Conservation (phyloP, 1,140 invertebrate genomes). For the Lepidotrigona ventralis region DNA sequence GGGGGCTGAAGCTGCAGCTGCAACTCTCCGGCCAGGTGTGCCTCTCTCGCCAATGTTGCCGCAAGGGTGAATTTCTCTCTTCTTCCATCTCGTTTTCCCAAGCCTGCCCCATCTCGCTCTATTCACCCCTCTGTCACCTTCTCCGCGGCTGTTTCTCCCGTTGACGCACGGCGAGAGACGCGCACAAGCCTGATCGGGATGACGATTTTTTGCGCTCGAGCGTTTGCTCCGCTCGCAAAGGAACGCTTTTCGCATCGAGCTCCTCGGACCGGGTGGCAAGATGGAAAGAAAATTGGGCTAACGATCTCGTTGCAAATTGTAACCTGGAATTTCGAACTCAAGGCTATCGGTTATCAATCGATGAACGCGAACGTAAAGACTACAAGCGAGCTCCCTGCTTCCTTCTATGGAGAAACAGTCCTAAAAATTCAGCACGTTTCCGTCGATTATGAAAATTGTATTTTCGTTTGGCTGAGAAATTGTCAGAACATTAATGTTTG, state of each 20-base stretch:
- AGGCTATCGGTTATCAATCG: too few species aligned
- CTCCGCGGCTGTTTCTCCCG: constrained; percentile 19
- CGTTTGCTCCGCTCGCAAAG: constrained; percentile 1
- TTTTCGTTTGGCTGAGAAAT: too few species aligned
- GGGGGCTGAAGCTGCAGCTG: constrained; percentile 76
- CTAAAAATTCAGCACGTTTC: too few species aligned
- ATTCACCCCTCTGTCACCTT: neutral
- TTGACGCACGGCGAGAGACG: constrained; percentile 17
- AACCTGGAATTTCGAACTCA: too few species aligned
- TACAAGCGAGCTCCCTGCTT: too few species aligned
- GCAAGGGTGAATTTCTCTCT: constrained; percentile 63
- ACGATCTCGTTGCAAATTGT: too few species aligned
- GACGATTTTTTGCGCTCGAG: constrained; percentile 40
- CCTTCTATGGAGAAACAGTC: too few species aligned
- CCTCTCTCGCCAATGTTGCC: constrained; percentile 72
- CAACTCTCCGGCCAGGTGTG: constrained; percentile 76
- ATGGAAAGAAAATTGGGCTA: neutral
- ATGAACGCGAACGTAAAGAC: too few species aligned
- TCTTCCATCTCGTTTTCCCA: neutral
- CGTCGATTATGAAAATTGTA: too few species aligned
- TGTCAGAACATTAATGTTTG: too few species aligned
- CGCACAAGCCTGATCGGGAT: constrained; percentile 22
- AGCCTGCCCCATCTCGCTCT: neutral
- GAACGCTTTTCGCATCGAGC: neutral
- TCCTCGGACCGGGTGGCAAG: neutral